Base-by-base conservation (phyloP, 1,140 invertebrate species). In the Bombus fervidus region DNA sequence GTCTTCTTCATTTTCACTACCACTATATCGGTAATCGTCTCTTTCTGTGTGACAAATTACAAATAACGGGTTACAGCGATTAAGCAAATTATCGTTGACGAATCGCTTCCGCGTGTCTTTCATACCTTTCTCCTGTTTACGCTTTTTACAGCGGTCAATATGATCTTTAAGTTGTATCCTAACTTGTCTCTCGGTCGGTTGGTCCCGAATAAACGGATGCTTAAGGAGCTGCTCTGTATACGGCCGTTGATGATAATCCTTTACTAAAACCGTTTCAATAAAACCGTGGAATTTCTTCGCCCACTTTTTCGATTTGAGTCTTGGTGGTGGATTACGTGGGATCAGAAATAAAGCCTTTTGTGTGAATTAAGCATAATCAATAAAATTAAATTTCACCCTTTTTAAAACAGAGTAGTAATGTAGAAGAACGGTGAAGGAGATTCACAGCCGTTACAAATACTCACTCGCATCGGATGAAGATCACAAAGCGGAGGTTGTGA, bases 91-190 rank as follows among this genome's bases (percentile, higher is more conserved):
- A 10, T 34, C 0, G 9, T 34, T 62, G 18, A 39, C 1, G 34
- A 39, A 9, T 59, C 28, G 28, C 3, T 13, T 47, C 39, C 3
- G 0, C 13, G 28, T 69, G 18, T 71, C 1, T 68, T 25, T 57
- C 37, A 0, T 92, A 96, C 96, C 96, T 96, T 98, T 98, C 91
- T 98, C 98, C 93, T 98, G 98, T 96, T 98, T 98, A 93, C 98
- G 97, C 94, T 98, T 99, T 96, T 98, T 99, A 95, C 98, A 98
- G 83, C 99, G 96, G 95, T 99, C 99, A 94, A 99, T 99, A 95
- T 99, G 99, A 95, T 99, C 99, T 95, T 99, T 99, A 41, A 99
- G 97, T 93, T 99, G 99, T 95, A 99, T 99, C 92, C 99, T 96
- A 71, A 99, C 99, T 96, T 99, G 99, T 91, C 99, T 96, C 95